Evolutionary conservation across 2,888 invertebrate genomes (phyloP), one percentile per base, ranked within the genome.

Genomic region (Crioceris asparagi): DNA sequence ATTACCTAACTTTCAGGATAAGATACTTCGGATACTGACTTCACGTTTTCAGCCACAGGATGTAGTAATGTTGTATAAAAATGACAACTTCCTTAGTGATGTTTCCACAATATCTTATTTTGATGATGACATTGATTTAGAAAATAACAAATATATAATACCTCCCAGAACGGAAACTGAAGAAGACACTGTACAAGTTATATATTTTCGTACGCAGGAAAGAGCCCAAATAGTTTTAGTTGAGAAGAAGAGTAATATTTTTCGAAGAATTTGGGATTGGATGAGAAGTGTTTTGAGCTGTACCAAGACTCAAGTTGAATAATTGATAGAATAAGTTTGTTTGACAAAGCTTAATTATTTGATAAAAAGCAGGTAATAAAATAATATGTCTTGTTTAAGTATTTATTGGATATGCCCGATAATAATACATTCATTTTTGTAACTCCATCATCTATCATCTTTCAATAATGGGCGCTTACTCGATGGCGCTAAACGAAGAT

Each of bases 1-100:
- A n/a, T n/a, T n/a, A n/a, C n/a, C n/a, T n/a, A n/a, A n/a, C n/a
- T 40, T 31, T 14, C 29, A 43, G 43, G 38, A 43, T 25, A 39
- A 33, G 23, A 43, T 43, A 23, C 18, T 43, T 11, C 18, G 31
- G 10, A 18, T 43, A 1, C 18, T 43, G n/a, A 37, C 37, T 17
- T 17, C 30, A 7, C 31, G 27, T 7, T 17, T 32, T 10, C 11
- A 11, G 3, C 17, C 16, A 2, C 27, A 27, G 10, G 39, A 37
- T 14, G 10, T 42, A 2, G 33, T n/a, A 11, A 30, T 35, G n/a
- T 12, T 45, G 2, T 45, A 42, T 29, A 39, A 26, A 23, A 45
- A 45, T 16, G 45, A 40, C 15, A 38, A 42, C 17, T 45, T 38
- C 17, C 25, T 38, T 2, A 32, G 32, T 16, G 42, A 45, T 26